Evolutionary conservation across 23 tunicate genomes (phyloP), one percentile per base, ranked within the genome.

Genomic region (Aplidium turbinatum): DNA sequence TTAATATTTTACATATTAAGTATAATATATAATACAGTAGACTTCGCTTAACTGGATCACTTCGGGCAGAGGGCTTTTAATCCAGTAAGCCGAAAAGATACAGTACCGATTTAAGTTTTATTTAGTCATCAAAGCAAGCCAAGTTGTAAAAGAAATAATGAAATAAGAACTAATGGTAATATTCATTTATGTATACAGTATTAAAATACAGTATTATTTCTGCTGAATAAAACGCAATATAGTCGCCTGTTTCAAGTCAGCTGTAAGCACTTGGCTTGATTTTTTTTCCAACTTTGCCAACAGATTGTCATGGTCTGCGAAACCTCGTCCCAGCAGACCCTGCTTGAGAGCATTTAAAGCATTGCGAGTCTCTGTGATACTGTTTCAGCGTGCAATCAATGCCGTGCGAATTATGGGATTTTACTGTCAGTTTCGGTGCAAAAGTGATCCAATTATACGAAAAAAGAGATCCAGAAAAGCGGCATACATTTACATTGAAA

Each of bases 271-370:
- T 50, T 70, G 77, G 47, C 61, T 51, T 50, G n/a, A 28, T 23
- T 33, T 33, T 50, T 50, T 50, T 70, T 70, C 64, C 66, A 70
- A 29, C 39, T 70, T 70, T 50, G 63, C 27, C 72, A 65, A 26
- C 72, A 65, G 50, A 65, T 65, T 65, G 23, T 65, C 22, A 65
- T 65, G 22, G 50, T 65, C 72, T 7, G 27, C 50, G 48, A 65
- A 65, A 35, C 72, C 50, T 65, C 48, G 72, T 38, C 72, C 72
- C 72, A 65, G 50, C 50, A 65, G 50, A n/a, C 23, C 50, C 72
- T 50, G 48, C 38, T 35, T 65, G 72, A 65, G 50, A 65, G 50
- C 50, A 65, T 36, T 65, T 30, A 65, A 65, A 65, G 72, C 72
- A 13, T 65, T 65, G 50, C 50, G 72, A 7, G 21, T 60, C 67